Evolutionary conservation across 2,888 invertebrate species (phyloP).

Genomic region (Orthonevra nobilis): DNA sequence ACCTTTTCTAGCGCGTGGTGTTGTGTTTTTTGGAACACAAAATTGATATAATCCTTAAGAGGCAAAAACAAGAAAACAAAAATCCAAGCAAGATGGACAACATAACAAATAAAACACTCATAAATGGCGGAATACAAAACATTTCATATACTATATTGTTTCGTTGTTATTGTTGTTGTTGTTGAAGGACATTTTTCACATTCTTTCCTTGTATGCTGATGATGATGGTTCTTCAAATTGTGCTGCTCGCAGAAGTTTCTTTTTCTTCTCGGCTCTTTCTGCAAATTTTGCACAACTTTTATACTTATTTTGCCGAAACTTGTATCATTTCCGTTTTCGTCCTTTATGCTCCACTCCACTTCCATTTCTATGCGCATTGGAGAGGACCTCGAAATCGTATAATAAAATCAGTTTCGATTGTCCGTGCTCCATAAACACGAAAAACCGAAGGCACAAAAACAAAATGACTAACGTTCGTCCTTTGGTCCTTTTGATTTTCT

Average conservation of each 20-base stretch:
- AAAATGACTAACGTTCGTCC: conserved; percentile 28
- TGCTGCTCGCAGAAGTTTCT: background rate
- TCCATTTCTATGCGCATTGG: no score
- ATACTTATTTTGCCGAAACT: conserved; percentile 2
- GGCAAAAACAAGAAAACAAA: no score
- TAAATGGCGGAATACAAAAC: conserved; percentile 25
- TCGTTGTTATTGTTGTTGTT: conserved; percentile 4
- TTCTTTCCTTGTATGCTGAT: conserved; percentile 1
- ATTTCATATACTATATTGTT: no score
- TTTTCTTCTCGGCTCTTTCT: background rate
- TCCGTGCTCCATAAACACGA: background rate
- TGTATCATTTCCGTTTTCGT: conserved; percentile 8
- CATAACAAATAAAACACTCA: conserved; percentile 1
- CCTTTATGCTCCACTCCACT: no score
- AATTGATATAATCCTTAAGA: conserved; percentile 37
- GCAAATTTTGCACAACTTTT: conserved; percentile 40
- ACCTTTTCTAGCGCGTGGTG: no score
- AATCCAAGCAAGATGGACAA: background rate
- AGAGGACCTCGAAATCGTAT: no score
- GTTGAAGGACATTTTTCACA: conserved; percentile 49
- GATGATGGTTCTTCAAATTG: conserved; percentile 30
- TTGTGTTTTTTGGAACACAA: no score
- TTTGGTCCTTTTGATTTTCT: background rate
- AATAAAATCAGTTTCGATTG: conserved; percentile 30
- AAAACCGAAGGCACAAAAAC: background rate